Evolutionary conservation across 2,113 vertebrate genomes (phyloP), one percentile per base, ranked within the genome.

Genomic region (Acrocephalus kingi): DNA sequence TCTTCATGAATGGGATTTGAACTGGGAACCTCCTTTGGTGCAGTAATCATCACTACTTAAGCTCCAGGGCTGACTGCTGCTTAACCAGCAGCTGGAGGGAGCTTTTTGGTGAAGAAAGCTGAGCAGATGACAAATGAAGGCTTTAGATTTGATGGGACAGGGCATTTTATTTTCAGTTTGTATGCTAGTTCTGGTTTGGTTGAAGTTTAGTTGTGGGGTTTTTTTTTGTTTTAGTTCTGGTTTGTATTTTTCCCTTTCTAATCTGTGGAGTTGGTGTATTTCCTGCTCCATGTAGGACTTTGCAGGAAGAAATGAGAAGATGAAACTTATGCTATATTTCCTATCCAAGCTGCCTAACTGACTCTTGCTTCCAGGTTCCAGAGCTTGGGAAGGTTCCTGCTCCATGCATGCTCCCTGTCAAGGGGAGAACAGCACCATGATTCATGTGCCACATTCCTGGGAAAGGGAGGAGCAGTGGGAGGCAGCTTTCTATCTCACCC

Each of bases 141-240:
- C 37, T 86, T 86, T 11, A 61, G 41, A 27, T 76, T 68, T 79
- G 35, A 41, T 25, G 45, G 28, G 30, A 64, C 15, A 35, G 30
- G 14, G 59, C 61, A 12, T 33, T 55, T 43, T 43, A 28, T 73
- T 67, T 78, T 46, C 37, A 48, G 23, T 63, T 79, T 49, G 9
- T 67, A 5, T 45, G 11, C 33, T 83, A 24, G 45, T 56, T 82
- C 58, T 76, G 30, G 6, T 71, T 69, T 48, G 24, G 16, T 49
- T 27, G 15, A 14, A 6, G 8, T 39, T 39, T 4, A 16, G 6
- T 15, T 82, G 49, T 13, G n/a, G 1, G n/a, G 1, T 8, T 8
- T 24, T 35, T 62, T 35, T 62, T 72, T 1, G 9, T 13, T 72
- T 72, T 49, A 11, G 14, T 55, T 13, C 5, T 13, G 2, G 15